A percentile compares a stretch with the other conserved stretches of the same genome.
Conservation (phyloP, 2,888 invertebrate species). For the Timema podura region DNA sequence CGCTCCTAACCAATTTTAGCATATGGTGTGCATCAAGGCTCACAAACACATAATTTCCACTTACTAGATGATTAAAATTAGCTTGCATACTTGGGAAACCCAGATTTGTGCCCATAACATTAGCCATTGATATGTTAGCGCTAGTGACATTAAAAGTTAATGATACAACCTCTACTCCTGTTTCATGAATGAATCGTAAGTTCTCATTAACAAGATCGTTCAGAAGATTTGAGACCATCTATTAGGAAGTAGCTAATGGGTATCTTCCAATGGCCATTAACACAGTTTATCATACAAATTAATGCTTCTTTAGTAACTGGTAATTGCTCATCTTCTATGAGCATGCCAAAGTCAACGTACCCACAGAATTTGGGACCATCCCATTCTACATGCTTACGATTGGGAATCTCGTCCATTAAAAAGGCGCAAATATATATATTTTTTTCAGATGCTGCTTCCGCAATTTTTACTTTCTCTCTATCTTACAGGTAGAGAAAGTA, state of each 20-base stretch:
- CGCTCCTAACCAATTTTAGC: constrained; percentile 35
- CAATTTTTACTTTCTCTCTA: too few relatives aligned
- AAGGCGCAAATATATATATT: constrained; percentile 35
- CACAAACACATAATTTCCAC: constrained; percentile 28
- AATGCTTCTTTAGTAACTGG: constrained; percentile 35
- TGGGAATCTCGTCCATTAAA: constrained; percentile 38
- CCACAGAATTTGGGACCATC: constrained; percentile 29
- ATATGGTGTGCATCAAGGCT: constrained; percentile 36
- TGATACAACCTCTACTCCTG: constrained; percentile 27
- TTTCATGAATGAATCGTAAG: constrained; percentile 25
- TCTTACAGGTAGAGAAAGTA: too few relatives aligned
- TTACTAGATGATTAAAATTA: constrained; percentile 31
- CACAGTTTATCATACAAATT: constrained; percentile 37
- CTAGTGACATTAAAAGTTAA: constrained; percentile 30
- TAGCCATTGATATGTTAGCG: constrained; percentile 29
- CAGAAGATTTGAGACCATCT: constrained; percentile 34
- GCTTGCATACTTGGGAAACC: constrained; percentile 27
- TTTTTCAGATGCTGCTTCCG: too few relatives aligned
- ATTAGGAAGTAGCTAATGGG: constrained; percentile 40
- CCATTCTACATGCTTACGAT: constrained; percentile 34
- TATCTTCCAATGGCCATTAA: constrained; percentile 39
- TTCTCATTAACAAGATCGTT: constrained; percentile 28
- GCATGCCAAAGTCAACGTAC: constrained; percentile 35
- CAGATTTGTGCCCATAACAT: constrained; percentile 28
- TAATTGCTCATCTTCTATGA: constrained; percentile 32